Evolutionary conservation across 2,113 vertebrate genomes (phyloP).

Genomic region (Oceanites oceanicus): DNA sequence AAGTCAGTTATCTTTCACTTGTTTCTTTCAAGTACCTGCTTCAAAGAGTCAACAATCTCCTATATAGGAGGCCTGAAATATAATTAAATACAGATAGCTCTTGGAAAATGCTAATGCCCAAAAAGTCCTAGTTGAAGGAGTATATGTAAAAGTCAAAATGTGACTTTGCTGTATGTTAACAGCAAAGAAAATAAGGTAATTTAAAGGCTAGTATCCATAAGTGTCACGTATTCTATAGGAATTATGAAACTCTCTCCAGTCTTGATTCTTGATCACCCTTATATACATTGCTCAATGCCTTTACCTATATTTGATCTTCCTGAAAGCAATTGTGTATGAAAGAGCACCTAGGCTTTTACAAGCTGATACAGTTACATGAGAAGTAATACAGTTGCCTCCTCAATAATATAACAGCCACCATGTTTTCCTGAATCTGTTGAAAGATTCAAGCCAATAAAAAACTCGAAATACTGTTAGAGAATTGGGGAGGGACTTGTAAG

Average conservation of each 20-base stretch:
- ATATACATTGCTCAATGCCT: background rate
- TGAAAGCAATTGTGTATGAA: background rate
- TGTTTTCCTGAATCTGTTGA: background rate
- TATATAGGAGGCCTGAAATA: background rate
- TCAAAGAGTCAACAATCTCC: background rate
- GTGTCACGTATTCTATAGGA: background rate
- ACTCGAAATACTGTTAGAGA: background rate
- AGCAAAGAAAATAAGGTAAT: background rate
- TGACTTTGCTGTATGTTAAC: background rate
- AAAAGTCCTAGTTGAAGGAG: background rate
- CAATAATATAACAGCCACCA: background rate
- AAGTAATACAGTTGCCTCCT: background rate
- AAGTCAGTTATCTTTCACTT: background rate
- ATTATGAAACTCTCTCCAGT: background rate
- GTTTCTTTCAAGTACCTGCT: background rate
- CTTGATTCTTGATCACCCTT: background rate
- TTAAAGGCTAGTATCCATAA: background rate
- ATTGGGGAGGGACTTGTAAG: background rate
- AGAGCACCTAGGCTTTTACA: background rate
- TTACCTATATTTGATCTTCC: background rate
- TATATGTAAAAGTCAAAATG: background rate
- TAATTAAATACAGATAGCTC: background rate
- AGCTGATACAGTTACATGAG: background rate
- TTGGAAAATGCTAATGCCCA: background rate
- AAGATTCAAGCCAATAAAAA: background rate